Evolutionary conservation across 2,888 invertebrate species (phyloP).

Genomic region (Microchrysa polita): DNA sequence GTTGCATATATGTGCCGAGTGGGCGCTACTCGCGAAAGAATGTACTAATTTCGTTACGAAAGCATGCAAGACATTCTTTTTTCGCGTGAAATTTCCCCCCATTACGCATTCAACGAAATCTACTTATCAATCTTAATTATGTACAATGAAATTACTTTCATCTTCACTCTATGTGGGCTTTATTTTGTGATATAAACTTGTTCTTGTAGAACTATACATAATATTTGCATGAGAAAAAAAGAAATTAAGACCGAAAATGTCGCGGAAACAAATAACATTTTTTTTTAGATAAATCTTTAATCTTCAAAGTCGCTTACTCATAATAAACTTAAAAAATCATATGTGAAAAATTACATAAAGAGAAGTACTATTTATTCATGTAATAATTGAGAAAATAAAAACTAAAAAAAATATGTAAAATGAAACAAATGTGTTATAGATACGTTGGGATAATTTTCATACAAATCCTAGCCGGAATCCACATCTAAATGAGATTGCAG

Average conservation of each 20-base stretch:
- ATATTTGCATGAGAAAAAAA: constrained; percentile 37
- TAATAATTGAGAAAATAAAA: constrained; percentile 38
- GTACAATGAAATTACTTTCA: constrained; percentile 18
- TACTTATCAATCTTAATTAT: constrained; percentile 2
- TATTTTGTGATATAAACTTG: constrained; percentile 43
- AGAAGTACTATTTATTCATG: constrained; percentile 44
- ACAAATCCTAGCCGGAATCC: too few species aligned
- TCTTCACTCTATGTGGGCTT: constrained; percentile 28
- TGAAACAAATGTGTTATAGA: not conserved
- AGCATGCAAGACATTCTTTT: not conserved
- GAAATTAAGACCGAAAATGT: constrained; percentile 15
- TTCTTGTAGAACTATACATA: constrained; percentile 37
- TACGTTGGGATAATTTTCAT: too few species aligned
- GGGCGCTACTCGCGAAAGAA: not conserved
- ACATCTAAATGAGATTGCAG: too few species aligned
- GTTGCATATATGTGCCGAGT: not conserved
- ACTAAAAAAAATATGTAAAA: constrained; percentile 34
- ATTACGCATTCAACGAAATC: not conserved
- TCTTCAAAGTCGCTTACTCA: constrained; percentile 3
- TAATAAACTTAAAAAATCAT: constrained; percentile 29
- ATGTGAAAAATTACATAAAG: constrained; percentile 33
- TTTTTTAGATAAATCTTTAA: constrained; percentile 12
- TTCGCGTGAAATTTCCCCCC: not conserved
- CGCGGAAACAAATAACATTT: constrained; percentile 25
- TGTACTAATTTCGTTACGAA: not conserved